These are phyloP conservation scores for Myzus persicae DNA, from an alignment of 1,140 invertebrate species.

Conservation along the genomic window DNA sequence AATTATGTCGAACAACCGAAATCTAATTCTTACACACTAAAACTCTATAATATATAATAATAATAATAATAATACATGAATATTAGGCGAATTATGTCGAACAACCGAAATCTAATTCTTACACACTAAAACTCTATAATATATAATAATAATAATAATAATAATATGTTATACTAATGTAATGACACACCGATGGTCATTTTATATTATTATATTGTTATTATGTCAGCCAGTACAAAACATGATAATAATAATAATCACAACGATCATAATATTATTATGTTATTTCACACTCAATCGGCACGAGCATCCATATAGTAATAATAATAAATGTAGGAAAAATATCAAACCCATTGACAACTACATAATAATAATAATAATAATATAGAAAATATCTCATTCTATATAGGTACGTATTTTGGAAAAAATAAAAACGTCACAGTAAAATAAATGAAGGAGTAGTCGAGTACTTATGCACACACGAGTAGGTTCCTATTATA, in stretches of 20 bases:
- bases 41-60: not conserved
- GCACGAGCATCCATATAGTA: not conserved
- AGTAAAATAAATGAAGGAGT: not conserved
- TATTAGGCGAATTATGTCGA: too few relatives aligned
- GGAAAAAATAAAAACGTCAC: not conserved
- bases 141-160: not conserved
- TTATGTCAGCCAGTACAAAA: not conserved
- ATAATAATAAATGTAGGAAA: not conserved
- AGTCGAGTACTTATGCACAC: not conserved
- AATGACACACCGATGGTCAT: not conserved
- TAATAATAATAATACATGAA: not conserved
- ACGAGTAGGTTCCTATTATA: too few relatives aligned
- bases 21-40: not conserved
- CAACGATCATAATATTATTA: too few relatives aligned
- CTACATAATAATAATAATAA: not conserved
- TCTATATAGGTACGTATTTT: not conserved
- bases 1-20: not conserved
- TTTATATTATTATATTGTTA: not conserved
- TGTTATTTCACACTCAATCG: not conserved
- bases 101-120: not conserved
- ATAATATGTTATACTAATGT: not conserved
- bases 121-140: not conserved
- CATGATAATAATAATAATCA: too few relatives aligned
- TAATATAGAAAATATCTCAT: not conserved
- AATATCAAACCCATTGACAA: not conserved